A percentile compares a stretch with the other conserved stretches of the same genome.
Evolutionary conservation across 2,797 vertebrate genomes (phyloP).

Genomic region (Nasua narica): DNA sequence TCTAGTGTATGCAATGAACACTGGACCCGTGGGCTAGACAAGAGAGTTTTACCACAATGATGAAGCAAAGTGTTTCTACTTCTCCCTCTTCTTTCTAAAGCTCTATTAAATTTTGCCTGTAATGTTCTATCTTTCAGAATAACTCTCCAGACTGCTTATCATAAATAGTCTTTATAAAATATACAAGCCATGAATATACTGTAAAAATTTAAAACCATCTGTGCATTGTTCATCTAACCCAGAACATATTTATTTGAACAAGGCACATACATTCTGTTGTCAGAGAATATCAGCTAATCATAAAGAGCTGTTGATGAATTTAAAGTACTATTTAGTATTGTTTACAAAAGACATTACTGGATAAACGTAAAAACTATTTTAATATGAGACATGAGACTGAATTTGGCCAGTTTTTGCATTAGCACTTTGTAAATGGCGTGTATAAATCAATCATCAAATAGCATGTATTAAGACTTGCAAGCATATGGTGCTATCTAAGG

Average conservation of each 20-base stretch:
- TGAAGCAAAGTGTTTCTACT: neutral
- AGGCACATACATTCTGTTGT: neutral
- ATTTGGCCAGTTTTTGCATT: constrained; percentile 5
- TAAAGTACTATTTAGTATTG: constrained; percentile 20
- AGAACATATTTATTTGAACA: neutral
- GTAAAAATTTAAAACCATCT: constrained; percentile 30
- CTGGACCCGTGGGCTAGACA: neutral
- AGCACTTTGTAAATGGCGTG: constrained; percentile 34
- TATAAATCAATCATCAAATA: constrained; percentile 30
- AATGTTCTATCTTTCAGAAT: neutral
- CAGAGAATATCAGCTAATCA: neutral
- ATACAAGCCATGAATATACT: neutral
- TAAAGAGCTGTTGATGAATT: constrained; percentile 5
- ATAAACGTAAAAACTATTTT: constrained; percentile 28
- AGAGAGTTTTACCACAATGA: neutral
- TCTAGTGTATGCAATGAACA: neutral
- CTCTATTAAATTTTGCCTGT: neutral
- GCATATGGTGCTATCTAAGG: neutral
- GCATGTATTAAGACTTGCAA: neutral
- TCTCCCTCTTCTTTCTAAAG: neutral
- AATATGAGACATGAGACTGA: neutral
- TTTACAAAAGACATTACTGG: constrained; percentile 4
- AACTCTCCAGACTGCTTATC: neutral
- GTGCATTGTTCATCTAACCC: neutral
- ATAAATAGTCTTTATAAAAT: constrained; percentile 31